Evolutionary conservation across 2,113 vertebrate genomes (phyloP).

Genomic region (Pollachius pollachius): DNA sequence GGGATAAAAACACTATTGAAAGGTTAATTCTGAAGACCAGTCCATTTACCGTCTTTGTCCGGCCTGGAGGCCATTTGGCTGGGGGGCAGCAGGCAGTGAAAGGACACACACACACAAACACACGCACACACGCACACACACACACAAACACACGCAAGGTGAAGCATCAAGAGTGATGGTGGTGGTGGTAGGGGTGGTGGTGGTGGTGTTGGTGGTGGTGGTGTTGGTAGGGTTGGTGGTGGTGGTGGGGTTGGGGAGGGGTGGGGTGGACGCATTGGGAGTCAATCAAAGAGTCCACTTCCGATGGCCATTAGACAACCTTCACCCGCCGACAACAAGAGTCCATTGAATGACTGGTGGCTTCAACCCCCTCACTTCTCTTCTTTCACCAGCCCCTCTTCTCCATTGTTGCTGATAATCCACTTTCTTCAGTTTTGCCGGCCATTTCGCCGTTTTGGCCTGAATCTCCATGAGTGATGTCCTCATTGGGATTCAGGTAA

Average conservation of each 20-base stretch:
- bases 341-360: slow-evolving; percentile 58
- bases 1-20: slow-evolving; percentile 50
- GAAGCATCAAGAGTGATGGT: no score
- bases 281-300: slow-evolving; percentile 69
- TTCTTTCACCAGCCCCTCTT: slow-evolving; percentile 40
- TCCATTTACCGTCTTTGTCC: slow-evolving; percentile 46
- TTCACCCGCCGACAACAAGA: slow-evolving; percentile 67
- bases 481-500: slow-evolving; percentile 50
- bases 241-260: slow-evolving; percentile 26
- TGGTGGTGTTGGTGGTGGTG: no score
- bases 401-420: slow-evolving; percentile 15
- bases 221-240: no score
- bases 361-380: slow-evolving; percentile 56
- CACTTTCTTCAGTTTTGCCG: slow-evolving; percentile 47
- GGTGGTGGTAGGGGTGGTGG: no score
- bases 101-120: slow-evolving; percentile 43
- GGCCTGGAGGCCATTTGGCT: slow-evolving; percentile 57
- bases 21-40: slow-evolving; percentile 51
- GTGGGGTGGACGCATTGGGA: slow-evolving; percentile 64
- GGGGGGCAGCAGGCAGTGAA: slow-evolving; percentile 43
- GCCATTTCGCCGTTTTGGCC: slow-evolving; percentile 26
- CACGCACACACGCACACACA: no score
- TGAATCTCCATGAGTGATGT: slow-evolving; percentile 14
- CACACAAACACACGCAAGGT: no score
- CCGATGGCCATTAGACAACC: slow-evolving; percentile 41